phyloP scores from a whole-genome alignment of 2,797 vertebrate species.

The Melanotaenia nigrans region DNA sequence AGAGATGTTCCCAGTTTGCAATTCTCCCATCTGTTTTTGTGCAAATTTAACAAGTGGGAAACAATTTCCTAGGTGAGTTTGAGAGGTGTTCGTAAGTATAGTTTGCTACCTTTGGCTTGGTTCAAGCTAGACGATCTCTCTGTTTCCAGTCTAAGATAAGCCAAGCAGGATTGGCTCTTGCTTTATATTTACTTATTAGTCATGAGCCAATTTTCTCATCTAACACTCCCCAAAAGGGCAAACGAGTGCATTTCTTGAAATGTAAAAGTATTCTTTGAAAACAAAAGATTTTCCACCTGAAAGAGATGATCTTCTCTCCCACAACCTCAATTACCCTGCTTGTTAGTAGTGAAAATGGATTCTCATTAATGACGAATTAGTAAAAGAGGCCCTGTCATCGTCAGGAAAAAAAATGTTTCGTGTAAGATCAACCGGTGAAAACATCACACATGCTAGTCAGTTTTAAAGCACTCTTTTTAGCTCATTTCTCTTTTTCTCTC shows the following conservation, averaged over 20 bases:
- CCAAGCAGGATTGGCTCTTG: conserved; percentile 16
- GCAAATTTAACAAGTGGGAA: neutral
- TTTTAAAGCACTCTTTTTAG: conserved; percentile 11
- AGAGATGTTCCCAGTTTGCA: conserved; percentile 1
- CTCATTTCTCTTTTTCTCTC: conserved; percentile 20
- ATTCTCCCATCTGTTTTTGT: neutral
- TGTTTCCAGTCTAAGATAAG: conserved; percentile 12
- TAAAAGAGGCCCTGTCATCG: neutral
- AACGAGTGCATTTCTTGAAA: conserved; percentile 7
- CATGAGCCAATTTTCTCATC: conserved; percentile 9
- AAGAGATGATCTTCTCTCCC: conserved; percentile 7
- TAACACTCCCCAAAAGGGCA: conserved; percentile 2
- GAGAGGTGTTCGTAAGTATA: neutral
- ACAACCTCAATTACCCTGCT: conserved; percentile 7
- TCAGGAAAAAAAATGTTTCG: neutral
- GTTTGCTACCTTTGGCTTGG: conserved; percentile 33
- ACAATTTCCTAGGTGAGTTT: conserved; percentile 12
- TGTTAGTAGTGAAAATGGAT: conserved; percentile 8
- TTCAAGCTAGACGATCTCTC: conserved; percentile 10
- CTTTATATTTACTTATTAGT: conserved; percentile 16
- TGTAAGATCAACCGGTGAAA: conserved; percentile 9
- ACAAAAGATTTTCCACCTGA: conserved; percentile 16
- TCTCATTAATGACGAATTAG: conserved; percentile 15
- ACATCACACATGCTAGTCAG: neutral
- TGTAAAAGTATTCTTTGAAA: conserved; percentile 1